phyloP scores from a whole-genome alignment of 1,140 invertebrate genomes.

The Cyclina sinensis region DNA sequence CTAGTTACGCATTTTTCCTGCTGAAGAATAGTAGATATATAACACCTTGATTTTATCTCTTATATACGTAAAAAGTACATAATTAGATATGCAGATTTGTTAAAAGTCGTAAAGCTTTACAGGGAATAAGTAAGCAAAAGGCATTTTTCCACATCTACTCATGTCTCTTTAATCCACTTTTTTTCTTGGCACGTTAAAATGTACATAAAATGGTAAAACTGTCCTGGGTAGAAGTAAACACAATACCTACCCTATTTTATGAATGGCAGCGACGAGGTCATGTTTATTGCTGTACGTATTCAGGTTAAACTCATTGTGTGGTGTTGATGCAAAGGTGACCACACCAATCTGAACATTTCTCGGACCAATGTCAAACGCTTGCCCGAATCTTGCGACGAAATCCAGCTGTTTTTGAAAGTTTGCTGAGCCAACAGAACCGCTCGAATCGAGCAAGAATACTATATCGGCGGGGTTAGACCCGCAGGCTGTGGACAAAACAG shows the following conservation, averaged over 20 bases:
- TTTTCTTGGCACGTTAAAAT: no score
- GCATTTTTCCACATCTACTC: no score
- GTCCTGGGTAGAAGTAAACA: no score
- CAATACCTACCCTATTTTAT: conserved; percentile 70
- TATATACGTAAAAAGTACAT: no score
- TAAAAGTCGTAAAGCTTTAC: no score
- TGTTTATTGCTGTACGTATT: conserved; percentile 70
- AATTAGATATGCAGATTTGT: no score
- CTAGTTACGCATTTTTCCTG: no score
- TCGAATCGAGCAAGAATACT: conserved; percentile 79
- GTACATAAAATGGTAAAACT: no score
- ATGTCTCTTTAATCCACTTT: no score
- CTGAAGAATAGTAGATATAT: no score
- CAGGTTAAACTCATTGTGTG: conserved; percentile 78
- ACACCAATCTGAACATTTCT: conserved; percentile 71
- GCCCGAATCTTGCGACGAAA: conserved; percentile 75
- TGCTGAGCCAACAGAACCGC: conserved; percentile 71
- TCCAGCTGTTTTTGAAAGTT: conserved; percentile 77
- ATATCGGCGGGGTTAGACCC: conserved; percentile 78
- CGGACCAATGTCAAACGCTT: conserved; percentile 71
- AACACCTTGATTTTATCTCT: no score
- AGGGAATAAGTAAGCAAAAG: no score
- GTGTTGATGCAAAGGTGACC: conserved; percentile 73
- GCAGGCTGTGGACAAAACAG: conserved; percentile 69
- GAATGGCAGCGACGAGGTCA: conserved; percentile 71